Conservation (phyloP, 1,140 invertebrate genomes). For the Dendroctonus valens region DNA sequence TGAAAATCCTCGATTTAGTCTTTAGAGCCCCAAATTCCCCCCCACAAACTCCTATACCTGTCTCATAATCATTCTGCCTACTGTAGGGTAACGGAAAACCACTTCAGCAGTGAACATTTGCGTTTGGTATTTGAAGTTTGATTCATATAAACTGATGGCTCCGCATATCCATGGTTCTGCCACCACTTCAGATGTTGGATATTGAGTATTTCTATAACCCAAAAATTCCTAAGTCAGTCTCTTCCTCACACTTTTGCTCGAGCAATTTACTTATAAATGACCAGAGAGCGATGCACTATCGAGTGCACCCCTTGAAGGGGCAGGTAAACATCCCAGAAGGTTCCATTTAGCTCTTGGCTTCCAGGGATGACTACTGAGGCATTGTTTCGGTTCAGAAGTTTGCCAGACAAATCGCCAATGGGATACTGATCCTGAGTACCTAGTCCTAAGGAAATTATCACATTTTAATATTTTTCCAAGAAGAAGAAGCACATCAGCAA, state of each 20-base stretch:
- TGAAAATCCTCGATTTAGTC: background rate
- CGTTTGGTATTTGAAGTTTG: conserved; percentile 66
- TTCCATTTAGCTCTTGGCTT: conserved; percentile 67
- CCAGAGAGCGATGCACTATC: conserved; percentile 77
- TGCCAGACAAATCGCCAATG: conserved; percentile 86
- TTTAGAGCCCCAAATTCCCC: too few species aligned
- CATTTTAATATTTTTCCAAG: background rate
- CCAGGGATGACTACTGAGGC: conserved; percentile 64
- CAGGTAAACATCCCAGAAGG: conserved; percentile 82
- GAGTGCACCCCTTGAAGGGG: conserved; percentile 80
- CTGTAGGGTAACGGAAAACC: conserved; percentile 80
- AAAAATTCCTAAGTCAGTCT: conserved; percentile 14
- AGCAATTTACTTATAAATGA: conserved; percentile 70
- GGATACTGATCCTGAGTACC: conserved; percentile 87
- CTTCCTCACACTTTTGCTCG: conserved; percentile 4
- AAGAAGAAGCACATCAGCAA: conserved; percentile 2
- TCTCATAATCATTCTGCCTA: conserved; percentile 81
- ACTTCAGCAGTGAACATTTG: conserved; percentile 72
- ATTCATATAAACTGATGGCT: conserved; percentile 63
- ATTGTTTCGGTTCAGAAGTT: conserved; percentile 73
- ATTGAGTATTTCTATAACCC: conserved; percentile 39
- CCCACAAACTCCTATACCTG: conserved; percentile 54
- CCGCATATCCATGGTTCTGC: conserved; percentile 69
- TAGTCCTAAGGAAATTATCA: conserved; percentile 52
- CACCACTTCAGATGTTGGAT: conserved; percentile 37